These are phyloP conservation scores for Kryptopterus vitreolus DNA, from an alignment of 2,797 vertebrate genomes.

Conservation along the genomic window DNA sequence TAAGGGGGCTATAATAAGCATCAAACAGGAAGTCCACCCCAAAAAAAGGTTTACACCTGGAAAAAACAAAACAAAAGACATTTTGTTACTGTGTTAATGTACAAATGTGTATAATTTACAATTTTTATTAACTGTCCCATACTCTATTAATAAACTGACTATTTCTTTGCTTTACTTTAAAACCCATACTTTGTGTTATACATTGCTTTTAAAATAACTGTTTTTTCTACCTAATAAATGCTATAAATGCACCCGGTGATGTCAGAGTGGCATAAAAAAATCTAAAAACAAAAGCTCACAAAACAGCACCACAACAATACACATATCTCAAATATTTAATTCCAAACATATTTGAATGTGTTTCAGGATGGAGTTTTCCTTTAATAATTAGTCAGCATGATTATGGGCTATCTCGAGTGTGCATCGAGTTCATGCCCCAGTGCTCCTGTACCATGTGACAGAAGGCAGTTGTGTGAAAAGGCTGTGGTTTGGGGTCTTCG, in stretches of 20 bases:
- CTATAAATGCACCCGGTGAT: not conserved
- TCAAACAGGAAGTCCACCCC: not conserved
- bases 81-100: not conserved
- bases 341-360: not conserved
- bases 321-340: not conserved
- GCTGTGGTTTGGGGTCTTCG: slow-evolving; percentile 1
- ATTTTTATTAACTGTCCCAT: not conserved
- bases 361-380: not conserved
- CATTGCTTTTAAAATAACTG: not conserved
- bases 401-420: not conserved
- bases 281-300: not conserved
- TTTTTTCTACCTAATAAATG: not conserved
- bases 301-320: not conserved
- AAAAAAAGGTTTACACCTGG: not conserved
- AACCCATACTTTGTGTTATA: not conserved
- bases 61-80: not conserved
- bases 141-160: no score
- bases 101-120: not conserved
- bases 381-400: not conserved
- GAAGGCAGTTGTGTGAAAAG: slow-evolving; percentile 4
- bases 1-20: not conserved
- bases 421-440: not conserved
- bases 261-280: not conserved
- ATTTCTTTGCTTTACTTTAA: not conserved
- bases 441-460: not conserved